Evolutionary conservation across 2,113 vertebrate genomes (phyloP).

Genomic region (Pachypanchax playfairii): DNA sequence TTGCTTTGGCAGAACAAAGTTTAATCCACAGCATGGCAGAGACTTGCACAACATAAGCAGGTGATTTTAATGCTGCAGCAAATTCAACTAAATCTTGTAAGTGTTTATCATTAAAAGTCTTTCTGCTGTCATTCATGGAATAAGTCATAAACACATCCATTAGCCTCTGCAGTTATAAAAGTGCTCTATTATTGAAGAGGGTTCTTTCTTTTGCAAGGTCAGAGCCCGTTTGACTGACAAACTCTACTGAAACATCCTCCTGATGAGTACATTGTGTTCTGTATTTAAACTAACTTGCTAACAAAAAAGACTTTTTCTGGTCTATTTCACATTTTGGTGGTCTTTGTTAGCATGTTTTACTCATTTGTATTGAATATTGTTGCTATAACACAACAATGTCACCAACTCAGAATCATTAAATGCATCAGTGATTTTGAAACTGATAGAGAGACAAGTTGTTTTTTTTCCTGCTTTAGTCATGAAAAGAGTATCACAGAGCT

Average conservation of each 20-base stretch:
- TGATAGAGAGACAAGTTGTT: neutral
- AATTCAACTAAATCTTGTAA: neutral
- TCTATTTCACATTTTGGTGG: neutral
- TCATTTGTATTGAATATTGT: neutral
- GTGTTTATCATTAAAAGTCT: neutral
- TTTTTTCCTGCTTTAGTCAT: neutral
- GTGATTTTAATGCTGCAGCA: neutral
- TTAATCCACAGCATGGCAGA: neutral
- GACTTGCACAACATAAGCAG: neutral
- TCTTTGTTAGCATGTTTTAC: neutral
- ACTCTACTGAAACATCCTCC: constrained; percentile 11
- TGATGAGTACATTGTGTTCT: constrained; percentile 9
- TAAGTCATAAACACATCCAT: constrained; percentile 4
- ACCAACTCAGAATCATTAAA: neutral
- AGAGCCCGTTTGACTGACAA: constrained; percentile 5
- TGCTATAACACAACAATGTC: neutral
- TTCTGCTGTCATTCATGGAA: constrained; percentile 1
- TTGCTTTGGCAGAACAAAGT: neutral
- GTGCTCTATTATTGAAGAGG: neutral
- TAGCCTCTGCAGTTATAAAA: neutral
- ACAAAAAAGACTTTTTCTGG: neutral
- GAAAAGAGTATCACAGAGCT: neutral
- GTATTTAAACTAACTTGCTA: neutral
- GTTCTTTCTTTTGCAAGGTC: neutral
- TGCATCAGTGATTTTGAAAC: neutral